These are phyloP conservation scores for Caiman crocodilus DNA, from an alignment of 2,797 vertebrate genomes.

Conservation along the genomic window DNA sequence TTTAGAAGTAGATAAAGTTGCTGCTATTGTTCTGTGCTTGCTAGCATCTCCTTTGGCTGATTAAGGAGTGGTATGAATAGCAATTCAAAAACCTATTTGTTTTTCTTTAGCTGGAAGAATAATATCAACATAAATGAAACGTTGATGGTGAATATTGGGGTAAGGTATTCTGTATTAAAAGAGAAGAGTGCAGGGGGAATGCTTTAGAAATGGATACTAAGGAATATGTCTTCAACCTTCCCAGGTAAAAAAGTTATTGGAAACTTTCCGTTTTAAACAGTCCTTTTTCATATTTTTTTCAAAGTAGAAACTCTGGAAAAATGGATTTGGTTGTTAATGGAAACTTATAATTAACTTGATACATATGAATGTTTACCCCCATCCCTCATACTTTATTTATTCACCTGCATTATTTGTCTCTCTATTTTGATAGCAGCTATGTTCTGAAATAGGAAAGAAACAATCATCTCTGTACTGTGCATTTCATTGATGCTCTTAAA, in stretches of 20 bases:
- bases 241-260: neutral
- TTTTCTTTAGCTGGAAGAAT: neutral
- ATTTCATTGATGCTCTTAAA: neutral
- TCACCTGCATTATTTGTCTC: neutral
- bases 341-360: neutral
- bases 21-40: neutral
- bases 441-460: neutral
- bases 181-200: neutral
- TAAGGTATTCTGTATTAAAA: neutral
- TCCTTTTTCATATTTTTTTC: neutral
- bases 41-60: neutral
- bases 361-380: neutral
- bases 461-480: neutral
- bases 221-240: neutral
- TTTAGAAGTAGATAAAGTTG: neutral
- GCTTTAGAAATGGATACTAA: neutral
- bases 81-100: neutral
- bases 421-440: neutral
- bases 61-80: neutral
- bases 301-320: neutral
- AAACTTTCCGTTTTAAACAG: neutral
- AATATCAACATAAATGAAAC: neutral
- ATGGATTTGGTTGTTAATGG: neutral
- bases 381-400: neutral
- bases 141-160: neutral